Evolutionary conservation across 2,113 vertebrate species (phyloP).

Genomic region (Triplophysa siluroides): DNA sequence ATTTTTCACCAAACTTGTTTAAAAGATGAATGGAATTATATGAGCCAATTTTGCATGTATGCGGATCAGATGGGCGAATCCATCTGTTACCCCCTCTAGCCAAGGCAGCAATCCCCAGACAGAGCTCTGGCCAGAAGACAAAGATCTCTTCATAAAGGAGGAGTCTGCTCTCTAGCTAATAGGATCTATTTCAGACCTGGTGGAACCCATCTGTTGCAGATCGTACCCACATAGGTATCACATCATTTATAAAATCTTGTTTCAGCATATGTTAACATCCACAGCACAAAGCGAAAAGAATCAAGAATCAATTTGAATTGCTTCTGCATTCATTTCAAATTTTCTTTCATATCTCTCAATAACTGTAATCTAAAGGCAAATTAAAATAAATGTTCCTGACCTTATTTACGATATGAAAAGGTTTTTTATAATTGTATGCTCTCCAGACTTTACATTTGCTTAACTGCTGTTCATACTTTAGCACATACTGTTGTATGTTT

Average conservation of each 20-base stretch:
- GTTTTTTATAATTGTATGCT: too few species aligned
- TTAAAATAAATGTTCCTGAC: too few species aligned
- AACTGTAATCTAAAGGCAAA: neutral
- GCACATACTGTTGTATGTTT: too few species aligned
- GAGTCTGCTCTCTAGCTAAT: constrained; percentile 37
- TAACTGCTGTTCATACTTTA: too few species aligned
- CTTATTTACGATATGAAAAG: too few species aligned
- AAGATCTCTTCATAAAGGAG: constrained; percentile 32
- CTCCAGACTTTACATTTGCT: too few species aligned
- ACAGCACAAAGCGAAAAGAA: neutral
- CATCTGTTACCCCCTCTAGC: constrained; percentile 41
- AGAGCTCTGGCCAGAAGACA: constrained; percentile 37
- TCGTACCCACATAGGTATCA: constrained; percentile 12
- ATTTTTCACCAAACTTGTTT: constrained; percentile 39
- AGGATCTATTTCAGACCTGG: constrained; percentile 34
- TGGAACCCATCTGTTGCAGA: constrained; percentile 45
- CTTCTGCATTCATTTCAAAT: neutral
- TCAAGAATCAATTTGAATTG: neutral
- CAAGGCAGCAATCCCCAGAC: constrained; percentile 34
- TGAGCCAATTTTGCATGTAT: constrained; percentile 13
- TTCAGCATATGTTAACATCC: constrained; percentile 21
- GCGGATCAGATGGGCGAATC: constrained; percentile 42
- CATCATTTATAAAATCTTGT: constrained; percentile 42
- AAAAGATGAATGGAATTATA: constrained; percentile 37
- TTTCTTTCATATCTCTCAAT: neutral